Percentiles rank a stretch among this genome's conserved stretches.
These are phyloP conservation scores for Cygnus olor DNA, from an alignment of 2,797 vertebrate genomes.

Conservation along the genomic window DNA sequence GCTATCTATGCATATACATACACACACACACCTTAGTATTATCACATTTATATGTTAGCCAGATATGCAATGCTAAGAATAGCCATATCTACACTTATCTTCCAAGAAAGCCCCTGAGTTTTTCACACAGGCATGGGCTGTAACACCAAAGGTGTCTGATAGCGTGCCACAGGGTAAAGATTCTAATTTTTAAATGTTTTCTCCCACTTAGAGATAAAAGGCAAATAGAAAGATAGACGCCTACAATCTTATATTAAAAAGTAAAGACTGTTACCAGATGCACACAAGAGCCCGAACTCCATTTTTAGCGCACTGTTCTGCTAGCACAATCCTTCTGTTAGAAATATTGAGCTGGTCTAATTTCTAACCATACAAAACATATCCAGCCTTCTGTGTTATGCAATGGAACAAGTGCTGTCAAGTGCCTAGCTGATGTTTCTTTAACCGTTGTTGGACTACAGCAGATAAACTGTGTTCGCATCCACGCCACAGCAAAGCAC, in stretches of 20 bases:
- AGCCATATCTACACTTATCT: constrained; percentile 21
- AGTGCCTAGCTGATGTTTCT: not conserved
- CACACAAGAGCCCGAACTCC: not conserved
- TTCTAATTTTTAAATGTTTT: constrained; percentile 21
- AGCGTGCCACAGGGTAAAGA: not conserved
- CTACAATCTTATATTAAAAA: not conserved
- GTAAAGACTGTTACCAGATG: not conserved
- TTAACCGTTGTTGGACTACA: not conserved
- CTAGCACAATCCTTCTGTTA: not conserved
- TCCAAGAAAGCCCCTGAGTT: not conserved
- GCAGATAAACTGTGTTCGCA: not conserved
- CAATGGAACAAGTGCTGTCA: not conserved
- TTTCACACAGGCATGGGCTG: not conserved
- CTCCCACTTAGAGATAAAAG: constrained; percentile 18
- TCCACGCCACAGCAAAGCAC: not conserved
- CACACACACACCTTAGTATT: not conserved
- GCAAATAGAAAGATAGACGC: not conserved
- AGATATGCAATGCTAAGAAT: constrained; percentile 16
- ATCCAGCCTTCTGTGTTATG: not conserved
- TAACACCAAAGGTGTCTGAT: constrained; percentile 48
- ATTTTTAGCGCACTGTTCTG: not conserved
- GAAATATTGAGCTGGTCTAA: not conserved
- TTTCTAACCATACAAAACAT: not conserved
- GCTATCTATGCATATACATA: rapidly evolving
- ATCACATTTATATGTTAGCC: not conserved